Conservation (phyloP, 2,888 invertebrate genomes). For the Merodon equestris region DNA sequence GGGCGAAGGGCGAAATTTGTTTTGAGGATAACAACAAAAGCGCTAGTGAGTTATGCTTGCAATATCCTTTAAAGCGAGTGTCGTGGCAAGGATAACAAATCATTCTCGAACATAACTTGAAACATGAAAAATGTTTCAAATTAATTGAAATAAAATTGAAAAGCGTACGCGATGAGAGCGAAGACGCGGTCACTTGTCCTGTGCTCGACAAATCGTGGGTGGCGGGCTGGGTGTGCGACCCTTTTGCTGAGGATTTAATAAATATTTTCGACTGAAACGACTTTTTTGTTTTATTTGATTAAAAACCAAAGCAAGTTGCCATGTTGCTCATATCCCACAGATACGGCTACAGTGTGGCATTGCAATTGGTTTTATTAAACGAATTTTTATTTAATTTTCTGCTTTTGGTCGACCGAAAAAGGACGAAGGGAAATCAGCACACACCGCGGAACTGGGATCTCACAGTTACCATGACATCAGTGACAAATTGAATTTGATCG, state of each 20-base stretch:
- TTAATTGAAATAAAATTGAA: slow-evolving; percentile 67
- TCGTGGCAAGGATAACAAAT: slow-evolving; percentile 50
- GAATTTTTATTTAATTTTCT: slow-evolving; percentile 8
- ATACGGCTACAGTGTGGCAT: background rate
- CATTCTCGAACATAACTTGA: slow-evolving; percentile 49
- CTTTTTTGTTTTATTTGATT: slow-evolving; percentile 10
- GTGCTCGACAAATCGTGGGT: no score
- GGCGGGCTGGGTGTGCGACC: background rate
- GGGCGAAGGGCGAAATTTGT: slow-evolving; percentile 16
- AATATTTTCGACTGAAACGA: slow-evolving; percentile 25
- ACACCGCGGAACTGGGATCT: slow-evolving; percentile 1
- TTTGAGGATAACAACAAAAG: no score
- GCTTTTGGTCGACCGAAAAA: no score
- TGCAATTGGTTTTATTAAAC: slow-evolving; percentile 34
- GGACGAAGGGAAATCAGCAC: background rate
- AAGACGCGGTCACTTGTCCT: slow-evolving; percentile 9
- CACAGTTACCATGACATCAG: slow-evolving; percentile 25
- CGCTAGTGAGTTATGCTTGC: slow-evolving; percentile 55
- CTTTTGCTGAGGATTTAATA: slow-evolving; percentile 27
- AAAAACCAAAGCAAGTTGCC: no score
- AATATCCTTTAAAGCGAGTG: slow-evolving; percentile 46
- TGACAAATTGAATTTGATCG: slow-evolving; percentile 52
- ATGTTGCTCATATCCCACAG: background rate
- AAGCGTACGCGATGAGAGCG: slow-evolving; percentile 16
- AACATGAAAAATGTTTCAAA: slow-evolving; percentile 67